Evolutionary conservation across 1,140 invertebrate genomes (phyloP), one percentile per base, ranked within the genome.

Genomic region (Diabrotica undecimpunctata): DNA sequence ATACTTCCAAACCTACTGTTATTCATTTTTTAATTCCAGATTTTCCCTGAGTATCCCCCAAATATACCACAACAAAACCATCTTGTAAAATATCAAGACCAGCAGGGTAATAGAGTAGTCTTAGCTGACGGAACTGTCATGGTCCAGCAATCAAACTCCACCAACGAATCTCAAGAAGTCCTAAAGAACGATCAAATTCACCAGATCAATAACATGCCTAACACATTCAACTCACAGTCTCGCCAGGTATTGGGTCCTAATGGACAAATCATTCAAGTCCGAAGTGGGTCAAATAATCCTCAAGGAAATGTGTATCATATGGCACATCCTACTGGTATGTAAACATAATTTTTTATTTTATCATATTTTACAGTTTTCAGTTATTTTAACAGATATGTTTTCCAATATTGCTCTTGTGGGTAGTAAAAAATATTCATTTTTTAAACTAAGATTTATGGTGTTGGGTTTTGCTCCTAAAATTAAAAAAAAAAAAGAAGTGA

Each of bases 211-310:
- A 68, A 73, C 36, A 66, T 51, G 51, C 61, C 67, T 8, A 73
- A 69, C 56, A 9, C 25, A 8, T 57, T 70, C 62, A 74, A 73
- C 57, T 55, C 73, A 13, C 73, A 73, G 50, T 73, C 75, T 8
- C 77, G 79, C 54, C 83, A 83, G 53, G 79, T 84, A 11, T 71
- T 83, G 59, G 82, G 82, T 5, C 81, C 82, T 0, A 84, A 83
- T 65, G 84, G 83, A 13, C 83, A 84, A 77, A 79, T 85, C 41
- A 83, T 85, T 38, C 83, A 82, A 12, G 79, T 85, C 5, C 83
- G 84, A 46, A n/a, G 41, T 46, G 8, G 8, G 3, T 8, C 41
- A 10, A 46, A 46, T 46, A 46, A 46, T 46, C 25, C 25, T 25
- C 53, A 54, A 54, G 12, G 4, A 54, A 12, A 54, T 13, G 12